Conservation (phyloP, 2,113 vertebrate species). For the Athene cunicularia region DNA sequence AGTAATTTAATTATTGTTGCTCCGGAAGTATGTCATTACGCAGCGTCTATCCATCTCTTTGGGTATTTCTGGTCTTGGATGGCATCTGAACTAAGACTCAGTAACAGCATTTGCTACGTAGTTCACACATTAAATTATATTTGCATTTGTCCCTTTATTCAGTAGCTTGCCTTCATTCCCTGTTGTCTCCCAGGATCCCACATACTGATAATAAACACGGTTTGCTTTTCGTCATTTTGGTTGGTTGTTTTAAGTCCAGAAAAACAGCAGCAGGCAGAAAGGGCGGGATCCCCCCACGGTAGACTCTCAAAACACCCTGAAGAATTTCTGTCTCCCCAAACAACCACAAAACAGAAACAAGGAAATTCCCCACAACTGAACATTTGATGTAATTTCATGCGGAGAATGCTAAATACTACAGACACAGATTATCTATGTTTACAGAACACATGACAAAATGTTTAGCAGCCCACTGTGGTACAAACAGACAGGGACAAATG, state of each 20-base stretch:
- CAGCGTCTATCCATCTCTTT: neutral
- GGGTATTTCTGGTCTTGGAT: neutral
- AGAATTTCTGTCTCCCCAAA: neutral
- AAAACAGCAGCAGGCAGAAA: neutral
- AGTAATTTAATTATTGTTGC: neutral
- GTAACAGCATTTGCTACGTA: neutral
- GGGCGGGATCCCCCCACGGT: neutral
- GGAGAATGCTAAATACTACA: neutral
- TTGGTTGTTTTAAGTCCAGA: neutral
- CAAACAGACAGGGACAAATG: neutral
- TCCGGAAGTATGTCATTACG: neutral
- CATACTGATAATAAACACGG: neutral
- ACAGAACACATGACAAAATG: neutral
- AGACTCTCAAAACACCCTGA: neutral
- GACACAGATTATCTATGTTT: neutral
- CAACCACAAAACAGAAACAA: neutral
- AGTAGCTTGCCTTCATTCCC: neutral
- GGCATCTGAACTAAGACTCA: neutral
- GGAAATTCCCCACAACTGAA: neutral
- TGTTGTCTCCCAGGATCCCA: neutral
- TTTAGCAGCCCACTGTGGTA: neutral
- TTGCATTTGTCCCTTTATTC: neutral
- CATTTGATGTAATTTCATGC: neutral
- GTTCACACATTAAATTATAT: neutral
- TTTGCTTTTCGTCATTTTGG: neutral